These are phyloP conservation scores for Thereuonema tuberculata DNA, from an alignment of 1,140 invertebrate species.

Conservation along the genomic window DNA sequence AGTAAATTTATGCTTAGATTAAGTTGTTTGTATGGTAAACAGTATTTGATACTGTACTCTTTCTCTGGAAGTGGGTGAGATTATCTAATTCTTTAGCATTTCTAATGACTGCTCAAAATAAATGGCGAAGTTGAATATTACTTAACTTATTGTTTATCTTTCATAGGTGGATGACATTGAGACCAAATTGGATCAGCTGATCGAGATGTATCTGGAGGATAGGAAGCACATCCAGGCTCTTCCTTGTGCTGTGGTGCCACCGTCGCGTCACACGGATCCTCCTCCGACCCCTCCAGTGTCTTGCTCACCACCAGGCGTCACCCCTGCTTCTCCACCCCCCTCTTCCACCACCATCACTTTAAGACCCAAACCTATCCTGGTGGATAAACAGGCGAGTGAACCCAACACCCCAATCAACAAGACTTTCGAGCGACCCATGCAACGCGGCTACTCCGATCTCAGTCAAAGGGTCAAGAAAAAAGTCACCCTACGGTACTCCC, in stretches of 20 bases:
- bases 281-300: conserved; percentile 15
- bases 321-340: too few species aligned
- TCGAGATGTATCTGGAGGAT: conserved; percentile 86
- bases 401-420: conserved; percentile 52
- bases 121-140: too few species aligned
- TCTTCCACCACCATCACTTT: too few species aligned
- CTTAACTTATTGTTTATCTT: too few species aligned
- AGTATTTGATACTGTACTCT: too few species aligned
- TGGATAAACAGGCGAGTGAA: conserved; percentile 61
- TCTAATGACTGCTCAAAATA: too few species aligned
- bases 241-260: conserved; percentile 21
- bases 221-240: conserved; percentile 47
- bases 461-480: conserved; percentile 66
- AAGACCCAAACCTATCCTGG: conserved; percentile 44
- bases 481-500: conserved; percentile 54
- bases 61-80: too few species aligned
- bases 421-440: conserved; percentile 45
- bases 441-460: conserved; percentile 61
- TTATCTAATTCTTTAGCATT: too few species aligned
- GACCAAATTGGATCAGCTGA: conserved; percentile 77
- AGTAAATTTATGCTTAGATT: too few species aligned
- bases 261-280: too few species aligned
- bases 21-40: too few species aligned
- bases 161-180: conserved; percentile 83
- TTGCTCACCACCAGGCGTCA: too few species aligned